Base-by-base conservation (phyloP, 2,888 invertebrate species). In the Ophraella communa region DNA sequence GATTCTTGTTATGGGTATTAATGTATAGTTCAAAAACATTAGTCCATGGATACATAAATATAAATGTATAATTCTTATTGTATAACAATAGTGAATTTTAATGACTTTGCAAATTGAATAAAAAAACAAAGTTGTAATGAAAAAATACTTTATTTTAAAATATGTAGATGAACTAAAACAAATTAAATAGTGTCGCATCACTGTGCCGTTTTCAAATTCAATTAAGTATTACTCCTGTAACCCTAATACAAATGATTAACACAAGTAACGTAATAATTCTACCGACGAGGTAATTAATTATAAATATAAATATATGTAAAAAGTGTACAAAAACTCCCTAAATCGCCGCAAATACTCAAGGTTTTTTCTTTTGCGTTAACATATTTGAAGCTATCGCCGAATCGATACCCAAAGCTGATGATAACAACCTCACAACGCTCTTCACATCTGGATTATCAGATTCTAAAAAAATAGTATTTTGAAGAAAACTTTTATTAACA, bases 391-490 rank as follows among this genome's bases (percentile, higher is more conserved):
- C 79, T 67, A 76, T 78, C 7, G 71, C 60, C 53, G 75, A 74
- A 66, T 82, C 82, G 21, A 93, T 84, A 0, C 92, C 92, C 35
- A 94, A 83, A 0, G 91, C 93, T 73, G 91, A 89, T 52, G 93
- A 93, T 61, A 95, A 83, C 70, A 95, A 83, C 67, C 91, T 88
- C 11, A 93, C 88, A 7, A 95, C 92, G 74, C 92, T 92, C 79
- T 90, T 92, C 71, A 89, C 89, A 74, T 92, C 92, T 3, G 88
- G 85, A 30, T 86, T 85, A 72, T 92, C 91, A 67, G 89, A 89
- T 82, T 90, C 90, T 89, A 83, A 51, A 71, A 69, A 51, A 51
- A 57, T 52, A 39, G 10, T 27, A 3, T 14, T 24, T 11, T 7
- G n/a, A 3, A 18, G 3, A 4, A 51, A 51, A 14, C 10, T 10